Conservation (phyloP, 2,888 invertebrate genomes). For the Mythimna ferrago region DNA sequence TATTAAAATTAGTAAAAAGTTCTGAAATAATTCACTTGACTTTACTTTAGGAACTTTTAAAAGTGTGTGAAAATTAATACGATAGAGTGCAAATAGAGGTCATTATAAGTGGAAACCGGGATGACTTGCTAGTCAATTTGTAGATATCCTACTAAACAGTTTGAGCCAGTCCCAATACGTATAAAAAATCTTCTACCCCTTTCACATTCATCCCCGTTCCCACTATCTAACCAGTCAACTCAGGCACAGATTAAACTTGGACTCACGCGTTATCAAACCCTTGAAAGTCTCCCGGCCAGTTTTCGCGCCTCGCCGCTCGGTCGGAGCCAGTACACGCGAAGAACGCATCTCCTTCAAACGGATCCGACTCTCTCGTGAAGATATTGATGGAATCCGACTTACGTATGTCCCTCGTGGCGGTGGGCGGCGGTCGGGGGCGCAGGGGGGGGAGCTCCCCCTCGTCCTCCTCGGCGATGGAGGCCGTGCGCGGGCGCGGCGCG, state of each 20-base stretch:
- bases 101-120: background rate
- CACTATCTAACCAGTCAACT: constrained; percentile 4
- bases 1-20: background rate
- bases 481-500: constrained; percentile 81
- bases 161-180: background rate
- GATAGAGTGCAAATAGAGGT: constrained; percentile 34
- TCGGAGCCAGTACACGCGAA: constrained; percentile 92
- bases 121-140: background rate
- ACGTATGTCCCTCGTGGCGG: constrained; percentile 92
- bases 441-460: constrained; percentile 84
- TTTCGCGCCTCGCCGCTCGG: constrained; percentile 84
- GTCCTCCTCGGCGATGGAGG: constrained; percentile 88
- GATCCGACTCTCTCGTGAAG: constrained; percentile 96
- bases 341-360: constrained; percentile 97
- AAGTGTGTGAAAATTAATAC: constrained; percentile 1
- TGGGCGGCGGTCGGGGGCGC: constrained; percentile 76
- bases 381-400: constrained; percentile 98
- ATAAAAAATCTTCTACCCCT: background rate
- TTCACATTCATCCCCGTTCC: background rate
- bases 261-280: constrained; percentile 85
- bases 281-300: constrained; percentile 89
- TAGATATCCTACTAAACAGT: background rate
- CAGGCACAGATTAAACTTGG: constrained; percentile 28
- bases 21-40: background rate
- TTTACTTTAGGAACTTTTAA: constrained; percentile 43